A percentile compares a stretch with the other conserved stretches of the same genome.
phyloP scores from a whole-genome alignment of 2,113 vertebrate genomes.

The Oenanthe melanoleuca region DNA sequence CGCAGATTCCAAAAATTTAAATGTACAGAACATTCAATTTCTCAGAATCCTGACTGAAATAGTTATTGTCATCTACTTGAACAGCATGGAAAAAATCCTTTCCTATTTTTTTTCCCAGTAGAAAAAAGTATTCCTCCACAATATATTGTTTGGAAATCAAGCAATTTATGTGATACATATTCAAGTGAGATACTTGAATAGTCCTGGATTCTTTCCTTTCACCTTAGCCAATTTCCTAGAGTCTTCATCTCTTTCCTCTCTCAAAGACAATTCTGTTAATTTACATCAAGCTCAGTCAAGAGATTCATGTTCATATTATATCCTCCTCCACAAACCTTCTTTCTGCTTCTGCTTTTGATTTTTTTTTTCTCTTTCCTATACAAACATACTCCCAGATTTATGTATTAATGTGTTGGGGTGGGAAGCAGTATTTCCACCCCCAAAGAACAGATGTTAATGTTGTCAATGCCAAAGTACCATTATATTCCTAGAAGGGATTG shows the following conservation, averaged over 20 bases:
- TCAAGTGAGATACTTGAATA: not conserved
- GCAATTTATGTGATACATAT: not conserved
- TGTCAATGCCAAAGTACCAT: not conserved
- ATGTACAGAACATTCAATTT: not conserved
- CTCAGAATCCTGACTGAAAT: not conserved
- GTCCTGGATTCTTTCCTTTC: not conserved
- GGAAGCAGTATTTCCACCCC: not conserved
- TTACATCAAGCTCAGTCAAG: not conserved
- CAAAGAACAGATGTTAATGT: not conserved
- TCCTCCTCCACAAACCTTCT: not conserved
- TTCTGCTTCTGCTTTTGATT: not conserved
- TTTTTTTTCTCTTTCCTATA: not conserved
- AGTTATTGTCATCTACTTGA: not conserved
- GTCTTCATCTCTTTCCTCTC: not conserved
- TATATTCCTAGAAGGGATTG: not conserved
- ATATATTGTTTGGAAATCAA: not conserved
- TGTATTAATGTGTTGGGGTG: not conserved
- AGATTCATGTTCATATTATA: not conserved
- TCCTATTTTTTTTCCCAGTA: not conserved
- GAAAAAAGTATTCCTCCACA: not conserved
- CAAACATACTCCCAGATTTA: not conserved
- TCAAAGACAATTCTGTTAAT: not conserved
- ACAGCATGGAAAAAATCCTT: not conserved
- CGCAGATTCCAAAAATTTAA: not conserved
- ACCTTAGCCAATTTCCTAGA: not conserved